Conservation (phyloP, 2,113 vertebrate genomes). For the Ailurus styani region DNA sequence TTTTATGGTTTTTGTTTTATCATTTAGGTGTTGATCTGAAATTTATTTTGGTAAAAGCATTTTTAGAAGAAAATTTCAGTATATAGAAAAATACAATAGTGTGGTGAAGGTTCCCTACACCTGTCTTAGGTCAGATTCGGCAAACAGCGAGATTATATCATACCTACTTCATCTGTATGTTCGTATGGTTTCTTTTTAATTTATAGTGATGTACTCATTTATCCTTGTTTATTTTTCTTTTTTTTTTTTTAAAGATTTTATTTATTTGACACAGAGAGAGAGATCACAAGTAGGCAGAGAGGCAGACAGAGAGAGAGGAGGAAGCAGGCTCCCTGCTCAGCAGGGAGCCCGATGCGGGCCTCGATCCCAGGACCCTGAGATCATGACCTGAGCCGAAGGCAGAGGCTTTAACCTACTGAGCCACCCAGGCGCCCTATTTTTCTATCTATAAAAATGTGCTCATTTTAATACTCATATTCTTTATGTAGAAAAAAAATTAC, state of each 20-base stretch:
- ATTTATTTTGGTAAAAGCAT: neutral
- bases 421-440: too few species aligned
- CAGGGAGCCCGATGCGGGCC: too few species aligned
- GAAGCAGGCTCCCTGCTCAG: too few species aligned
- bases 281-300: too few species aligned
- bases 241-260: too few species aligned
- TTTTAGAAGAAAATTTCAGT: neutral
- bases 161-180: neutral
- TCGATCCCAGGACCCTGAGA: too few species aligned
- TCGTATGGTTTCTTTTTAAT: neutral
- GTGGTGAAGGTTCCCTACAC: neutral
- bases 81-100: neutral
- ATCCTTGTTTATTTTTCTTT: neutral
- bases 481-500: neutral
- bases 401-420: too few species aligned
- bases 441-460: neutral
- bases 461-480: neutral
- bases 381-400: too few species aligned
- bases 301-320: too few species aligned
- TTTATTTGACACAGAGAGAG: too few species aligned
- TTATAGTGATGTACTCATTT: neutral
- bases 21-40: neutral
- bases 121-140: neutral
- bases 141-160: neutral
- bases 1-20: neutral